Percentiles rank a stretch among this genome's conserved stretches.
Conservation (phyloP, 2,113 vertebrate species). For the Motacilla tschutschensis region DNA sequence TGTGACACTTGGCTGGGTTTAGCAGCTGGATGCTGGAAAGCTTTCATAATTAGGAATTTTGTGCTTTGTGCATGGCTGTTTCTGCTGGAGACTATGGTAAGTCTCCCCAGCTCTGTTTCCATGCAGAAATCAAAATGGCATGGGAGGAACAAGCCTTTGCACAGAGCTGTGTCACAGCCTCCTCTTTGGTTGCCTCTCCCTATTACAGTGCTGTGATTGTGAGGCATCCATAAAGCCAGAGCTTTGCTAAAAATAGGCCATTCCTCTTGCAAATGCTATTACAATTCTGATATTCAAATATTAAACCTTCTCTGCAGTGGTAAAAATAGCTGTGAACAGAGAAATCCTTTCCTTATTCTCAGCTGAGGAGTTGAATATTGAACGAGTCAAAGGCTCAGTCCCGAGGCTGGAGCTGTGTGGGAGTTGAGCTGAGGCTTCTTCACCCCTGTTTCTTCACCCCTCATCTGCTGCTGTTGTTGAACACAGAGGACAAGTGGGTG, state of each 20-base stretch:
- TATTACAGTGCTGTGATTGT: not conserved
- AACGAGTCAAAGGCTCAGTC: accelerated
- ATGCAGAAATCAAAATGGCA: not conserved
- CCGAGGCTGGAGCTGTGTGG: not conserved
- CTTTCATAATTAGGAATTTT: not conserved
- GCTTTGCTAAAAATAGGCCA: not conserved
- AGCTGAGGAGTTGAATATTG: not conserved
- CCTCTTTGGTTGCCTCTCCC: not conserved
- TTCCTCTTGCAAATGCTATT: not conserved
- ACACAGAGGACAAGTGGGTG: not conserved
- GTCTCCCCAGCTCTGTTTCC: not conserved
- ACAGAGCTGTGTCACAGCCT: not conserved
- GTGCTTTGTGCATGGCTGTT: not conserved
- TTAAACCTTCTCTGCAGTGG: not conserved
- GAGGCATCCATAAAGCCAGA: not conserved
- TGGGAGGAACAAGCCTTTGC: not conserved
- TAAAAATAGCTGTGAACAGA: not conserved
- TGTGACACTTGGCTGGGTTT: not conserved
- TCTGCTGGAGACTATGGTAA: not conserved
- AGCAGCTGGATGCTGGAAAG: not conserved
- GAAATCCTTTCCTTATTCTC: not conserved
- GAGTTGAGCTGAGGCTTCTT: not conserved
- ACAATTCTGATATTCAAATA: not conserved
- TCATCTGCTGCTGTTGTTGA: not conserved
- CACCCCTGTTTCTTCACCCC: not conserved